Percentiles rank a stretch among this genome's conserved stretches.
Conservation (phyloP, 2,797 vertebrate genomes). For the Cephalopachus bancanus region DNA sequence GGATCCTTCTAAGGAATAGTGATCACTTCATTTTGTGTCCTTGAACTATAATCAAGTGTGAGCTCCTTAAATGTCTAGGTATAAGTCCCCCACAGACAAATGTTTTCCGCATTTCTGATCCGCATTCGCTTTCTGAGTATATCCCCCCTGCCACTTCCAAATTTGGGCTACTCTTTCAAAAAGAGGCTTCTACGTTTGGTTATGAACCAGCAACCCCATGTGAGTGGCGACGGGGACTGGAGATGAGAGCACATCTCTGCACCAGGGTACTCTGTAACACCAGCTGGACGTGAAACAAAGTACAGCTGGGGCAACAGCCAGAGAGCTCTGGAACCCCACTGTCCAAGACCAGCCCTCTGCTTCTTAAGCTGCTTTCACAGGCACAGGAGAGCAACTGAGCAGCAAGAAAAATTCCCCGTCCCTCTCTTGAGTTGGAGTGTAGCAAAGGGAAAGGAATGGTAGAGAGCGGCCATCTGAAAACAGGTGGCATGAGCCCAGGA, state of each 20-base stretch:
- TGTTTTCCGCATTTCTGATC: constrained; percentile 6
- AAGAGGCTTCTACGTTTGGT: background rate
- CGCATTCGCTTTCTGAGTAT: background rate
- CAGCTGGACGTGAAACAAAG: background rate
- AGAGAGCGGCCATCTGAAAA: background rate
- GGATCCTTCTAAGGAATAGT: background rate
- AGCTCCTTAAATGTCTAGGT: background rate
- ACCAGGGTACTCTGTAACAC: background rate
- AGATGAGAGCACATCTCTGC: background rate
- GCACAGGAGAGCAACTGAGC: background rate
- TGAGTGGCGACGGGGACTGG: background rate
- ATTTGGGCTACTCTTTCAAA: constrained; percentile 8
- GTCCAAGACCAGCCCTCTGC: background rate
- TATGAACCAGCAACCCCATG: background rate
- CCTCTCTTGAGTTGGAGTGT: background rate
- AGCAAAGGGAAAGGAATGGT: background rate
- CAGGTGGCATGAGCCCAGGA: background rate
- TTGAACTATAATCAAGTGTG: constrained; percentile 20
- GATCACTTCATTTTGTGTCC: background rate
- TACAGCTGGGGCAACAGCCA: background rate
- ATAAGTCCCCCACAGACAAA: background rate
- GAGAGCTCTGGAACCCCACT: background rate
- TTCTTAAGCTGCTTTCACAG: background rate
- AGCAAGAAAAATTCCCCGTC: background rate
- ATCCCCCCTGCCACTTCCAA: constrained; percentile 27